phyloP scores from a whole-genome alignment of 1,140 invertebrate species.

The Drosophila lacteicornis region DNA sequence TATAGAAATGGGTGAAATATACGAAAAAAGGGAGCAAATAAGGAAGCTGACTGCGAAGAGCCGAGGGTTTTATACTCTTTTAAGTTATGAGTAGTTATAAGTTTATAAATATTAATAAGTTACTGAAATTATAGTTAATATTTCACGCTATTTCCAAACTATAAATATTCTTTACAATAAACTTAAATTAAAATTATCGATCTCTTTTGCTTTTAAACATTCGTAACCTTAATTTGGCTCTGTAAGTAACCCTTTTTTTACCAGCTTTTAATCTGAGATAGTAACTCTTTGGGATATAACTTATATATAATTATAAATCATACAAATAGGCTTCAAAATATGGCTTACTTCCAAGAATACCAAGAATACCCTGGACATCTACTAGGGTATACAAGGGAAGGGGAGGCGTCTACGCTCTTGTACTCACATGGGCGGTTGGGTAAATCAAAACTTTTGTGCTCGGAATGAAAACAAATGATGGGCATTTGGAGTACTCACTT shows the following conservation, averaged over 20 bases:
- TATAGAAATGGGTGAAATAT: constrained; percentile 26
- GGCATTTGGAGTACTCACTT: constrained; percentile 77
- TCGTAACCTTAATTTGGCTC: too few species aligned
- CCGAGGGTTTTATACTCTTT: background rate
- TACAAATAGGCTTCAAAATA: background rate
- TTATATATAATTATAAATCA: background rate
- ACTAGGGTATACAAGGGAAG: background rate
- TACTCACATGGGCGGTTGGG: constrained; percentile 43
- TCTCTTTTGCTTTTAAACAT: too few species aligned
- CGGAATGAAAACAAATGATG: constrained; percentile 82
- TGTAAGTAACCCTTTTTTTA: too few species aligned
- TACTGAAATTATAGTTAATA: too few species aligned
- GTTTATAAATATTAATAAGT: too few species aligned
- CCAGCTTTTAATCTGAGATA: too few species aligned
- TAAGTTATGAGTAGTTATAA: background rate
- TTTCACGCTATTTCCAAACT: too few species aligned
- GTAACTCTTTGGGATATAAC: too few species aligned
- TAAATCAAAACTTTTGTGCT: constrained; percentile 82
- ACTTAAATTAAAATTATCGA: too few species aligned
- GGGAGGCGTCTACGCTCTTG: background rate
- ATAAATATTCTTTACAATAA: too few species aligned
- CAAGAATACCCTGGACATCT: background rate
- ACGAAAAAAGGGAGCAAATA: background rate
- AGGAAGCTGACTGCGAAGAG: background rate
- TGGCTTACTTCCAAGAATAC: background rate